Evolutionary conservation across 2,113 vertebrate genomes (phyloP), one percentile per base, ranked within the genome.

Genomic region (Collichthys lucidus): DNA sequence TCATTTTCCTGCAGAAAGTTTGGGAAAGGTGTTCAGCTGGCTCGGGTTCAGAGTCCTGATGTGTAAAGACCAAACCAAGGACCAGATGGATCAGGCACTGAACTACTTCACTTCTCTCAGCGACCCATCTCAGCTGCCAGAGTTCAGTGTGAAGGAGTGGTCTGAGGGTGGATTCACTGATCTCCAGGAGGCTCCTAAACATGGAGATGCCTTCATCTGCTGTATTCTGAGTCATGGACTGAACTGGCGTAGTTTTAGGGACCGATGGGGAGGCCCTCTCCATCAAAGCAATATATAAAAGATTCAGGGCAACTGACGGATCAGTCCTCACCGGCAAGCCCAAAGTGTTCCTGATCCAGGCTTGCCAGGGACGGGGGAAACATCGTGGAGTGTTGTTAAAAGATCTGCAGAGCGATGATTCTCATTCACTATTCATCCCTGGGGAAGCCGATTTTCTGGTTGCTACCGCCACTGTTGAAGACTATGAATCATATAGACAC

Each of bases 301-400:
- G 77, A 19, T 98, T 98, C 91, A 94, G 82, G 61, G 94, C 92
- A 0, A 79, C 31, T 0, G 87, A 88, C 1, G 96, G 96, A 77
- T 89, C 10, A 0, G 87, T 92, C 0, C 96, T 98, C 61, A 85
- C 44, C 0, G 88, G 89, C 22, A 98, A 97, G 83, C 97, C 97
- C 3, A 98, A 98, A 90, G 86, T 97, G 55, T 98, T 98, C 92
- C 95, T 98, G 75, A 95, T 98, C 88, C 97, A 98, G 88, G 97
- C 97, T 70, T 98, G 97, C 71, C 97, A 97, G 89, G 96, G 96
- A 12, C 0, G 5, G 35, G 35, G 35, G 35, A 2, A 2, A 8
- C 35, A 40, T 9, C 35, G 35, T 24, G 88, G 93, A 0, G 91
- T 96, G 12, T 3, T 93, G 72, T 1, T 14, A 11, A 2, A 61